Evolutionary conservation across 1,140 invertebrate species (phyloP).

Genomic region (Brachionus asplanchnoidis): DNA sequence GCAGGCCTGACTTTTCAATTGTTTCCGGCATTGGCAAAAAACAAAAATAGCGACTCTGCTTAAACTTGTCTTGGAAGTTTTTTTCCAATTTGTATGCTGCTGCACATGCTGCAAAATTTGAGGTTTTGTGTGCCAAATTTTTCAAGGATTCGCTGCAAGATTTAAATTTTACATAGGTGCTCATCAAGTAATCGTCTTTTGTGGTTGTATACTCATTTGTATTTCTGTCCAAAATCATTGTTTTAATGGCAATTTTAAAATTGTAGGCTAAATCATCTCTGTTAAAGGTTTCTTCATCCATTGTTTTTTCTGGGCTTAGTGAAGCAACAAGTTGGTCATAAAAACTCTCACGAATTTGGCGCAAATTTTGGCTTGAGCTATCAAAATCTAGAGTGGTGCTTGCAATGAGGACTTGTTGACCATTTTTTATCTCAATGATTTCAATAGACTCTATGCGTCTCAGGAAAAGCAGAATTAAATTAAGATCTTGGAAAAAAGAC

Average conservation of each 20-base stretch:
- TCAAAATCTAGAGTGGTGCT: background rate
- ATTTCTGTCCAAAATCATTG: background rate
- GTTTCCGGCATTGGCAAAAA: conserved; percentile 44
- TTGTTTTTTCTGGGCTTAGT: background rate
- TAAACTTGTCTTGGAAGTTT: background rate
- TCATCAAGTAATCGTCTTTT: background rate
- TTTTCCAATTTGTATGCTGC: conserved; percentile 22
- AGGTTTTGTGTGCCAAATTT: background rate
- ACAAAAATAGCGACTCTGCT: conserved; percentile 42
- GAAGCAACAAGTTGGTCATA: background rate
- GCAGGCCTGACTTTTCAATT: conserved; percentile 43
- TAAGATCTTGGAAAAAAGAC: conserved; percentile 39
- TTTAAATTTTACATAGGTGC: conserved; percentile 16
- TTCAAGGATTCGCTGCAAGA: background rate
- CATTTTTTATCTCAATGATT: conserved; percentile 22
- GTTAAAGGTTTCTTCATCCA: background rate
- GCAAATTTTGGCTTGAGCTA: conserved; percentile 1
- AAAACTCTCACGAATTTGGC: background rate
- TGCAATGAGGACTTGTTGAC: background rate
- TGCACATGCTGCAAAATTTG: conserved; percentile 1
- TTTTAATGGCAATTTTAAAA: background rate
- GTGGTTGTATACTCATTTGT: background rate
- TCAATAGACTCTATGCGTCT: conserved; percentile 42
- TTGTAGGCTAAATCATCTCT: background rate
- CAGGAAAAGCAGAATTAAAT: conserved; percentile 43